A percentile compares a stretch with the other conserved stretches of the same genome.
Evolutionary conservation across 2,113 vertebrate species (phyloP).

Genomic region (Vombatus ursinus): DNA sequence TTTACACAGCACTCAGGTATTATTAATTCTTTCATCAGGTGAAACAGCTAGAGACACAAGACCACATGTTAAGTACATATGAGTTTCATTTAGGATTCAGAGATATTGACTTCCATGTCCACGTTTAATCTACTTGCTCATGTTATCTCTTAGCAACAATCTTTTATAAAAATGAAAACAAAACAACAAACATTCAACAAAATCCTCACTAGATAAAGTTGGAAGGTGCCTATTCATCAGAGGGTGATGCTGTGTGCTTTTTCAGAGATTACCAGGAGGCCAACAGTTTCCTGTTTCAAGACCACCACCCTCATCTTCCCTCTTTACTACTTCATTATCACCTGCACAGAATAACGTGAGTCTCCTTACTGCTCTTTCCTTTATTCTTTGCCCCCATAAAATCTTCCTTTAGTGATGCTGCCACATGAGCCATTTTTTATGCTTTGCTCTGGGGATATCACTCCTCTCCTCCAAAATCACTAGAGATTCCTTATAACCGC

Average conservation of each 20-base stretch:
- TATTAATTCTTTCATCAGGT: slow-evolving; percentile 38
- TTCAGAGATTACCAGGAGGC: neutral
- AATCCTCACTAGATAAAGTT: slow-evolving; percentile 12
- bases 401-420: neutral
- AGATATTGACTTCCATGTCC: slow-evolving; percentile 15
- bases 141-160: neutral
- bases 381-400: neutral
- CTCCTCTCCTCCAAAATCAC: neutral
- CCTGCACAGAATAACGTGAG: neutral
- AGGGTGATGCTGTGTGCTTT: neutral
- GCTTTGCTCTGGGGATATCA: neutral
- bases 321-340: neutral
- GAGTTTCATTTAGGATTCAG: slow-evolving; percentile 44
- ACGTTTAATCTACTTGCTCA: neutral
- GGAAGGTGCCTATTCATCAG: neutral
- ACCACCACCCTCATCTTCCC: neutral
- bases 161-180: neutral
- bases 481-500: neutral
- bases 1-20: neutral
- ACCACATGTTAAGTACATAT: neutral
- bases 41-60: neutral
- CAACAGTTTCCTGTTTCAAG: neutral
- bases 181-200: neutral
- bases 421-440: neutral
- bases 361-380: neutral